phyloP scores from a whole-genome alignment of 2,113 vertebrate genomes.

The Lota lota region DNA sequence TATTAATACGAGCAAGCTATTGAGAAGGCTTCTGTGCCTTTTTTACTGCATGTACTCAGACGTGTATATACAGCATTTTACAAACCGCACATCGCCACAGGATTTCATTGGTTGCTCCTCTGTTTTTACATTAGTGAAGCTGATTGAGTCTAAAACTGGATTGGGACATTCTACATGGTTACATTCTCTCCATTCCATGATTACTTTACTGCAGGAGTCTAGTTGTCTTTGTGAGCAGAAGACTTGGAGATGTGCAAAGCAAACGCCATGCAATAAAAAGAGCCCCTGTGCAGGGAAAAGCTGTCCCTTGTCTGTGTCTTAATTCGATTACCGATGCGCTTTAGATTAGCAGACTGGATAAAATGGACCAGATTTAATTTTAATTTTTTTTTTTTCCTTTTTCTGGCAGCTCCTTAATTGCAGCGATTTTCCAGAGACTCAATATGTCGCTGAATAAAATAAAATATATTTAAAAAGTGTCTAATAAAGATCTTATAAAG shows the following conservation, averaged over 20 bases:
- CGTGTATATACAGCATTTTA: constrained; percentile 5
- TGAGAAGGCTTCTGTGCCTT: constrained; percentile 28
- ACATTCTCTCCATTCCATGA: constrained; percentile 12
- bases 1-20: constrained; percentile 8
- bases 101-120: constrained; percentile 4
- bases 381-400: neutral
- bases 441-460: neutral
- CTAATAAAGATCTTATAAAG: constrained; percentile 40
- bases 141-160: constrained; percentile 8
- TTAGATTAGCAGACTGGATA: constrained; percentile 3
- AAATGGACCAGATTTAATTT: constrained; percentile 2
- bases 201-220: neutral
- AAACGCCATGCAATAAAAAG: constrained; percentile 71
- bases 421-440: neutral
- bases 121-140: neutral
- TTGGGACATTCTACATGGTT: constrained; percentile 20
- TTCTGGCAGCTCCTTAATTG: neutral
- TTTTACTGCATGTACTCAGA: constrained; percentile 5
- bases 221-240: neutral
- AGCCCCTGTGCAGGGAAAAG: constrained; percentile 46
- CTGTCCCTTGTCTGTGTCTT: constrained; percentile 22
- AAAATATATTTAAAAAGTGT: constrained; percentile 12
- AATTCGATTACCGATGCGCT: neutral
- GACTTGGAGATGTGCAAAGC: constrained; percentile 25
- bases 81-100: neutral